Base-by-base conservation (phyloP, 2,888 invertebrate genomes). In the Diarsia brunnea region DNA sequence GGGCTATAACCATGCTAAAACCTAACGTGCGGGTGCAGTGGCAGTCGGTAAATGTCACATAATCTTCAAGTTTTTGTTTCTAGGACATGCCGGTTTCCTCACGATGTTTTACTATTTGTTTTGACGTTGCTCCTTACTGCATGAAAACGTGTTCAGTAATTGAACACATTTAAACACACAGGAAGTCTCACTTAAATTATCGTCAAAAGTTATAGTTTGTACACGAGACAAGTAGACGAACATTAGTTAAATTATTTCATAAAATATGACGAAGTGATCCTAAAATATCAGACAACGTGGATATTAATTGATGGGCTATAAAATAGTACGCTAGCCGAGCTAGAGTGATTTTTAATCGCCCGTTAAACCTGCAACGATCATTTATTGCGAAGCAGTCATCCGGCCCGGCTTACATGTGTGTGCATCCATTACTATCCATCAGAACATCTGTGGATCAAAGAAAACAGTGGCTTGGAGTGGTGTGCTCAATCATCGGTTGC, bases 341-440 rank as follows among this genome's bases (percentile, higher is more conserved):
- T 86, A 83, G 89, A 91, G 91, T 90, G 91, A 90, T 90, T 90
- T 92, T 92, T 91, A 92, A 92, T 92, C 90, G 92, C 81, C 88
- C 90, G 89, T 92, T 90, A 93, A 92, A 91, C 82, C 78, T 87
- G 81, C 86, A 82, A 75, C 84, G 81, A 78, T 81, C 82, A 90
- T 89, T 91, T 91, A 91, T 90, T 85, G 79, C 81, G 80, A 72
- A 70, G 66, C 79, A 79, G 79, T 75, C 84, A 82, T 79, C 82
- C 78, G 79, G 74, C 47, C 58, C 55, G 55, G 69, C 78, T 79
- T 63, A 73, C 63, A 73, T 75, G 80, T 72, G 73, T 45, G 69
- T 67, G 70, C 78, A 61, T 84, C 76, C 80, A 86, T 83, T 83
- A 76, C 83, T 83, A 86, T 83, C 78, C 75, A 84, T 84, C 81